A percentile compares a stretch with the other conserved stretches of the same genome.
Conservation (phyloP, 2,113 vertebrate species). For the Pituophis catenifer region DNA sequence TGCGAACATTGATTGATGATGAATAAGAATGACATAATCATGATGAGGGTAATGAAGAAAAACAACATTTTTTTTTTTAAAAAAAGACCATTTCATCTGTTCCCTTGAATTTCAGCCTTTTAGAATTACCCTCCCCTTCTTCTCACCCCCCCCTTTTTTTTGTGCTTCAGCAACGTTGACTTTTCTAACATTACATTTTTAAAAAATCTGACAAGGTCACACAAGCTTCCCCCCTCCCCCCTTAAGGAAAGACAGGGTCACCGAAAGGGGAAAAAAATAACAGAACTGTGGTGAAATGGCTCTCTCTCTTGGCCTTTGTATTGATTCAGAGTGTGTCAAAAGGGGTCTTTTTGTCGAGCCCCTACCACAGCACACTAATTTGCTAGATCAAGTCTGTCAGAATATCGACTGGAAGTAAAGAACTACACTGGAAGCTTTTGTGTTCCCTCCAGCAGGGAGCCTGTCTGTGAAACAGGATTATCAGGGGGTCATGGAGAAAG, state of each 20-base stretch:
- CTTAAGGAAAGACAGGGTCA: slow-evolving; percentile 71
- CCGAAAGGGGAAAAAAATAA: slow-evolving; percentile 78
- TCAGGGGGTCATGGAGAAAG: slow-evolving; percentile 94
- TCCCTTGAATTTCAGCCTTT: slow-evolving; percentile 18
- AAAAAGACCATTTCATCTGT: background rate
- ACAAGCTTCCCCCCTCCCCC: slow-evolving; percentile 47
- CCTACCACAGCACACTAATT: slow-evolving; percentile 98
- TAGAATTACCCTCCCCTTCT: slow-evolving; percentile 44
- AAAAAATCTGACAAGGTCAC: slow-evolving; percentile 78
- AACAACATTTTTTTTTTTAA: background rate
- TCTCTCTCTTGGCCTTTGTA: slow-evolving; percentile 87
- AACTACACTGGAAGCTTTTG: slow-evolving; percentile 92
- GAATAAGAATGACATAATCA: slow-evolving; percentile 24
- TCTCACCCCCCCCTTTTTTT: background rate
- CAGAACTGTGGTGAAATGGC: slow-evolving; percentile 80
- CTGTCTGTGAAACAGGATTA: slow-evolving; percentile 99
- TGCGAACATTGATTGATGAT: slow-evolving; percentile 46
- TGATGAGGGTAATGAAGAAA: background rate
- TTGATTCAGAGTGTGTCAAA: slow-evolving; percentile 94
- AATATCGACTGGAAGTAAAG: slow-evolving; percentile 94
- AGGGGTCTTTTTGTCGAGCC: slow-evolving; percentile 93
- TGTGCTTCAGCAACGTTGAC: slow-evolving; percentile 57
- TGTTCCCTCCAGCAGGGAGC: slow-evolving; percentile 90
- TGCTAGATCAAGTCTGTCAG: slow-evolving; percentile 98
- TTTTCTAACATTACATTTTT: slow-evolving; percentile 74